These are phyloP conservation scores for Cancer borealis DNA, from an alignment of 2,888 invertebrate genomes.

Conservation along the genomic window DNA sequence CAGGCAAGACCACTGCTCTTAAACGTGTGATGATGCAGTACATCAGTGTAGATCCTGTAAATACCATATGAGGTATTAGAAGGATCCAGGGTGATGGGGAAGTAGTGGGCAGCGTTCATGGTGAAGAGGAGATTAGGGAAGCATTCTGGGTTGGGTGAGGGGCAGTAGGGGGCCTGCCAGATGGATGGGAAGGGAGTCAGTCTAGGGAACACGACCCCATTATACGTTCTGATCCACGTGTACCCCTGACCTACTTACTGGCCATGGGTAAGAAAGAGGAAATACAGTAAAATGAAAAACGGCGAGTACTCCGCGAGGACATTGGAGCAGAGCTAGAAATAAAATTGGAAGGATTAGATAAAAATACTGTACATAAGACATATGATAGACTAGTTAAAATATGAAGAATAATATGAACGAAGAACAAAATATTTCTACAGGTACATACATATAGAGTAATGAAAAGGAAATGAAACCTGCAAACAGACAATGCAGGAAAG, in stretches of 20 bases:
- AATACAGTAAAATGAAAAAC: neutral
- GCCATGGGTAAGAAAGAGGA: neutral
- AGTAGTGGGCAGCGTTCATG: neutral
- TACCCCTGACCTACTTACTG: slow-evolving; percentile 15
- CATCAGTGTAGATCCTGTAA: neutral
- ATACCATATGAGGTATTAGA: neutral
- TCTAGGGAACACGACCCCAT: neutral
- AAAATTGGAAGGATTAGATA: neutral
- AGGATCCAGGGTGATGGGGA: neutral
- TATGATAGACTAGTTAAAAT: too few relatives aligned
- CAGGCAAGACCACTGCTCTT: neutral
- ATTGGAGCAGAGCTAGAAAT: neutral
- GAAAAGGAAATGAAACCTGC: too few relatives aligned
- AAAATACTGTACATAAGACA: too few relatives aligned
- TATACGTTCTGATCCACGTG: neutral
- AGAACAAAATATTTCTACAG: too few relatives aligned
- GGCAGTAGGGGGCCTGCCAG: neutral
- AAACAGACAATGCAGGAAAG: neutral
- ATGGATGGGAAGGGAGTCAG: neutral
- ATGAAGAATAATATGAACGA: too few relatives aligned
- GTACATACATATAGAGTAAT: too few relatives aligned
- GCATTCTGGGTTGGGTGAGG: neutral
- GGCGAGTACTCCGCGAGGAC: neutral
- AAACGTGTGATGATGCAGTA: neutral
- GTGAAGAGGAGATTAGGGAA: neutral